Conservation (phyloP, 1,140 invertebrate species). For the Drosophila kanapiae region DNA sequence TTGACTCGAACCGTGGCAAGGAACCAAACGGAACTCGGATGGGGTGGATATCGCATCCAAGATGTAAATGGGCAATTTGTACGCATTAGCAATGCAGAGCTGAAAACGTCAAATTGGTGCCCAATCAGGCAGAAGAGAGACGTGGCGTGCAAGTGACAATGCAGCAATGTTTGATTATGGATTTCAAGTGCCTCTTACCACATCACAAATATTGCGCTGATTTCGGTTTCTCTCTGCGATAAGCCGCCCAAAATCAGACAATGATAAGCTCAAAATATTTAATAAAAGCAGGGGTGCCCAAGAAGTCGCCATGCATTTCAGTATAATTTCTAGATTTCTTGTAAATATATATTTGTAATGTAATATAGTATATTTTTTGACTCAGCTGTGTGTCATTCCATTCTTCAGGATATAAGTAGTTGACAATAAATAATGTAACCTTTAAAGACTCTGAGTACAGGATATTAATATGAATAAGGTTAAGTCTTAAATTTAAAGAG, state of each 20-base stretch:
- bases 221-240: not conserved
- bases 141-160: slow-evolving; percentile 7
- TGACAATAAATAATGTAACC: too few relatives aligned
- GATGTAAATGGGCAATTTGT: slow-evolving; percentile 48
- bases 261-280: not conserved
- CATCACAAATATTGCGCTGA: not conserved
- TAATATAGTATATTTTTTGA: not conserved
- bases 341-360: too few relatives aligned
- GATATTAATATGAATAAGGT: too few relatives aligned
- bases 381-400: too few relatives aligned
- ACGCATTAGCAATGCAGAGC: slow-evolving; percentile 34
- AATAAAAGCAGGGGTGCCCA: too few relatives aligned
- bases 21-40: not conserved
- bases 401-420: too few relatives aligned
- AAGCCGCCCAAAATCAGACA: not conserved
- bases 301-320: not conserved
- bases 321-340: too few relatives aligned
- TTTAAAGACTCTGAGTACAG: too few relatives aligned
- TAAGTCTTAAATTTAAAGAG: not conserved
- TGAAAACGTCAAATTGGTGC: slow-evolving; percentile 1
- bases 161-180: slow-evolving; percentile 2
- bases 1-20: slow-evolving; percentile 23
- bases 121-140: not conserved
- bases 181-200: not conserved
- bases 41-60: slow-evolving; percentile 27